These are phyloP conservation scores for Pomacea maculata DNA, from an alignment of 1,140 invertebrate species.

Conservation along the genomic window DNA sequence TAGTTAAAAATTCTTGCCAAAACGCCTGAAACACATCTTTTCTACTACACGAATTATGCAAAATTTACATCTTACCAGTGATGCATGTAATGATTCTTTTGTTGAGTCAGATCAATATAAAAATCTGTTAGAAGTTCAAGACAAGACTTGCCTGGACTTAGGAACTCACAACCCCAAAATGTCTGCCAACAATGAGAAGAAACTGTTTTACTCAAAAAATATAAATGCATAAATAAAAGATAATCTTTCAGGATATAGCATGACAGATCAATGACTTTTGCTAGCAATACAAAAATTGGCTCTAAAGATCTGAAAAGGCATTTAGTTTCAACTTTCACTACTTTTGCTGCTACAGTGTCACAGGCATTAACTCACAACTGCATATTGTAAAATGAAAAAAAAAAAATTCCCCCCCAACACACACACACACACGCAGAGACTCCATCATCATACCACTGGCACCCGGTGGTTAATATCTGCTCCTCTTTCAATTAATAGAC, in stretches of 20 bases:
- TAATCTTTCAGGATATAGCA: neutral
- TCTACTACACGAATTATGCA: neutral
- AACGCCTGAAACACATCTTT: neutral
- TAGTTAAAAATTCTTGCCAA: neutral
- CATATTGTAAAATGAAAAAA: too few relatives aligned
- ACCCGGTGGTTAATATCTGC: slow-evolving; percentile 58
- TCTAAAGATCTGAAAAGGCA: too few relatives aligned
- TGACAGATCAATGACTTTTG: neutral
- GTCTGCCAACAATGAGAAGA: slow-evolving; percentile 46
- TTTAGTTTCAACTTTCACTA: too few relatives aligned
- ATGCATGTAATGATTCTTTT: slow-evolving; percentile 24
- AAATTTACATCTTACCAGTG: slow-evolving; percentile 25
- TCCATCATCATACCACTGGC: slow-evolving; percentile 46
- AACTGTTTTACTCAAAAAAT: neutral
- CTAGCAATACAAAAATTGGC: too few relatives aligned
- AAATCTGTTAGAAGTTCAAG: slow-evolving; percentile 55
- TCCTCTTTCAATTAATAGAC: slow-evolving; percentile 51
- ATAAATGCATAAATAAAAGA: neutral
- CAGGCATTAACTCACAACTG: too few relatives aligned
- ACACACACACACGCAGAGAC: neutral
- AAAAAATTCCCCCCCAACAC: too few relatives aligned
- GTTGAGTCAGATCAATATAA: slow-evolving; percentile 51
- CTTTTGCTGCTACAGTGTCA: too few relatives aligned
- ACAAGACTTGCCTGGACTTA: slow-evolving; percentile 54
- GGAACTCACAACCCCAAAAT: slow-evolving; percentile 56